phyloP scores from a whole-genome alignment of 2,113 vertebrate genomes.

The Lampris megalopsis region DNA sequence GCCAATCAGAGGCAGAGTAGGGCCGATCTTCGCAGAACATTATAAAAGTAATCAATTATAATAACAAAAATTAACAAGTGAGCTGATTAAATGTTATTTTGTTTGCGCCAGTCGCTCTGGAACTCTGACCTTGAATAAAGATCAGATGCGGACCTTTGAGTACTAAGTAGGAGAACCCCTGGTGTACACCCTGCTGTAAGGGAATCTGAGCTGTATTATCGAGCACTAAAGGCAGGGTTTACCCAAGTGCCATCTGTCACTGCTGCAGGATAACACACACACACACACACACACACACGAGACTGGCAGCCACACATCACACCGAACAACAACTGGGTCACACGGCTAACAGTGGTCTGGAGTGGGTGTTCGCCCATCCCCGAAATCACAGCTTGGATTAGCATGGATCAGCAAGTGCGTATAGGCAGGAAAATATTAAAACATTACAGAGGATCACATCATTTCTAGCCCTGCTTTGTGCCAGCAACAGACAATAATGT shows the following conservation, averaged over 20 bases:
- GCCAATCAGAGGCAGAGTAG: too few species aligned
- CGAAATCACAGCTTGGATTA: slow-evolving; percentile 23
- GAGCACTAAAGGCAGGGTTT: slow-evolving; percentile 66
- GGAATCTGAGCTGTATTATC: slow-evolving; percentile 66
- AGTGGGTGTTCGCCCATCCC: slow-evolving; percentile 22
- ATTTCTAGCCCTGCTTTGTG: neutral
- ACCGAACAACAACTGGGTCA: slow-evolving; percentile 70
- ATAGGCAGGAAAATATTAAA: slow-evolving; percentile 15
- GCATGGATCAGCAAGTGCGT: slow-evolving; percentile 15
- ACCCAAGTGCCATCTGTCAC: slow-evolving; percentile 71
- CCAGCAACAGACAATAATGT: neutral
- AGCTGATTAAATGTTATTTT: too few species aligned
- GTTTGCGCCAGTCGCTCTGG: too few species aligned
- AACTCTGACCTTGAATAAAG: too few species aligned
- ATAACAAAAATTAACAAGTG: too few species aligned
- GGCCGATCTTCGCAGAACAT: too few species aligned
- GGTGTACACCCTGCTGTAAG: slow-evolving; percentile 27
- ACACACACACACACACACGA: slow-evolving; percentile 11
- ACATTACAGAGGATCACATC: slow-evolving; percentile 18
- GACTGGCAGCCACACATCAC: slow-evolving; percentile 21
- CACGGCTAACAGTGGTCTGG: slow-evolving; percentile 37
- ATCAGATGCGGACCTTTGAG: too few species aligned
- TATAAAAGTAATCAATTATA: too few species aligned
- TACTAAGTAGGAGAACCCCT: too few species aligned
- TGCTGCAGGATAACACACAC: slow-evolving; percentile 27